Evolutionary conservation across 2,113 vertebrate species (phyloP), one percentile per base, ranked within the genome.

Genomic region (Clarias magur): DNA sequence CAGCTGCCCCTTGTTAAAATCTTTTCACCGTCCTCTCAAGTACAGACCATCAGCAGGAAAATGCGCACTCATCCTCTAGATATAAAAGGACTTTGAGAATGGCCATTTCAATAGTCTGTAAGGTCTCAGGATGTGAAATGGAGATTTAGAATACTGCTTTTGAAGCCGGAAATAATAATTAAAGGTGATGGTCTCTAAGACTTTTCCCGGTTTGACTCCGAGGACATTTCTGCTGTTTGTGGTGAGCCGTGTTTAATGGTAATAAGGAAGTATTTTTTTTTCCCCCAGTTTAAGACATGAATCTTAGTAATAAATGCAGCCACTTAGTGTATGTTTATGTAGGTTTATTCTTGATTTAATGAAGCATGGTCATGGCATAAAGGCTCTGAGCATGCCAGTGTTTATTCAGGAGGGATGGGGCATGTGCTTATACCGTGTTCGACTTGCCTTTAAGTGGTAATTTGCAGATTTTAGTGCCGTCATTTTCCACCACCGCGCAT

Each of bases 1-100:
- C 86, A 65, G 86, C 62, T 79, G 63, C 23, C 57, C 38, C 56
- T 85, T 78, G 73, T 84, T 73, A 83, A 80, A 78, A 82, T 86
- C 57, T 86, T 76, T 90, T 85, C 59, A 72, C 62, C 54, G 75
- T 78, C 38, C 85, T n/a, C 82, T 30, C 30, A 34, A 56, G 23
- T 62, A n/a, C 21, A 63, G 70, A 48, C 48, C 76, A 56, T 82
- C 42, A 73, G 85, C 54, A 12, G 48, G 62, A 42, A 59, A 27
- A 38, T 80, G 19, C 34, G 12, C 68, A 3, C 80, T 75, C 48
- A 72, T 82, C 57, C 59, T 56, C 56, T 34, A 53, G 67, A 73
- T 30, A 7, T 15, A 15, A 27, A 12, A 82, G 27, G 63, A 68
- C 62, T 65, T 68, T 57, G 38, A 42, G 79, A 15, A 62, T 42